phyloP scores from a whole-genome alignment of 2,888 invertebrate genomes.

The Lathronympha strigana region DNA sequence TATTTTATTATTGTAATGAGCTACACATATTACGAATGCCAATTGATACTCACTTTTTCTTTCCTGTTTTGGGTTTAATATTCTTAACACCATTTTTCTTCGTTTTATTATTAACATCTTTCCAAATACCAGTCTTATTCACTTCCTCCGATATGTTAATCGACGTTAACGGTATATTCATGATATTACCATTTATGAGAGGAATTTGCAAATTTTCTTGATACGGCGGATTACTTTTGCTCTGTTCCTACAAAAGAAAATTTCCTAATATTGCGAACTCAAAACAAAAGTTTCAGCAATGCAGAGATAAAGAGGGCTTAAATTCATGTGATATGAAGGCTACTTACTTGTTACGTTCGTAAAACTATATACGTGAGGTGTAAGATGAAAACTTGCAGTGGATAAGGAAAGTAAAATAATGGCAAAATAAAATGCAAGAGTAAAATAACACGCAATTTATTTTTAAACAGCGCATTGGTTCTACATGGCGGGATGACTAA shows the following conservation, averaged over 20 bases:
- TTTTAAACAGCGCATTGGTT: slow-evolving; percentile 55
- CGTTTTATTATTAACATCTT: slow-evolving; percentile 90
- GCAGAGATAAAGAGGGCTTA: slow-evolving; percentile 10
- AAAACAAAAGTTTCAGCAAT: neutral
- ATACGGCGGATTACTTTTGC: slow-evolving; percentile 79
- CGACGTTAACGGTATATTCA: slow-evolving; percentile 93
- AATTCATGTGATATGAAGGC: slow-evolving; percentile 20
- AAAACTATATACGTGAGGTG: slow-evolving; percentile 40
- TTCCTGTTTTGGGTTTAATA: slow-evolving; percentile 68
- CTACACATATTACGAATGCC: neutral
- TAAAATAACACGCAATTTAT: slow-evolving; percentile 68
- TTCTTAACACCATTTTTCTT: slow-evolving; percentile 67
- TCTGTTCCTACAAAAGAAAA: slow-evolving; percentile 68
- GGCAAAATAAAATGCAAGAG: slow-evolving; percentile 65
- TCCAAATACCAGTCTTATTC: slow-evolving; percentile 97
- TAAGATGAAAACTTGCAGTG: slow-evolving; percentile 43
- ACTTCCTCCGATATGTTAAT: slow-evolving; percentile 97
- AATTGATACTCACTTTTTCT: slow-evolving; percentile 70
- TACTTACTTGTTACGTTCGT: slow-evolving; percentile 39
- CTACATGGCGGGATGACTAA: slow-evolving; percentile 57
- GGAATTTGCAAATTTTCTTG: slow-evolving; percentile 93
- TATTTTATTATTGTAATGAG: too few relatives aligned
- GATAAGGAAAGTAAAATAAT: slow-evolving; percentile 55
- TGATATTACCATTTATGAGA: slow-evolving; percentile 93
- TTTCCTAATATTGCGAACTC: slow-evolving; percentile 3